Evolutionary conservation across 2,888 invertebrate genomes (phyloP).

Genomic region (Plagiodera versicolora): DNA sequence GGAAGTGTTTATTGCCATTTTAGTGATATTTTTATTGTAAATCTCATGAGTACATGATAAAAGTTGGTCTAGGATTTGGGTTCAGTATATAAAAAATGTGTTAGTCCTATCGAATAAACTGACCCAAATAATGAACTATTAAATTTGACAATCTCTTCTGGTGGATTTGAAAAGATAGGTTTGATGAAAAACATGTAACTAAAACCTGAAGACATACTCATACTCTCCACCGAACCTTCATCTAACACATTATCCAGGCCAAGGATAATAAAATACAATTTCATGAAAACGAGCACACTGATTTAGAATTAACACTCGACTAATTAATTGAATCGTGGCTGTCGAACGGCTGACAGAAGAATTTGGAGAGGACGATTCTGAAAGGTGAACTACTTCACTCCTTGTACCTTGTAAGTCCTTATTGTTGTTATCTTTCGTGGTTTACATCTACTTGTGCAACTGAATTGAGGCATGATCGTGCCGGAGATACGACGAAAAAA

Average conservation of each 20-base stretch:
- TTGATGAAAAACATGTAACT: too few relatives aligned
- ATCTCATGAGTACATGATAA: too few relatives aligned
- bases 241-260: not conserved
- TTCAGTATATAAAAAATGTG: too few relatives aligned
- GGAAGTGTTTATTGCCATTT: too few relatives aligned
- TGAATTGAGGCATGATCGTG: conserved; percentile 39
- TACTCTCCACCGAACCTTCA: too few relatives aligned
- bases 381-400: conserved; percentile 18
- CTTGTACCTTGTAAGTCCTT: conserved; percentile 13
- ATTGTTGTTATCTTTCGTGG: conserved; percentile 25
- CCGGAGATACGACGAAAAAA: conserved; percentile 39
- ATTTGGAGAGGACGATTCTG: not conserved
- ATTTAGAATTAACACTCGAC: not conserved
- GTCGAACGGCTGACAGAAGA: not conserved
- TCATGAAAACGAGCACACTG: not conserved
- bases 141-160: too few relatives aligned
- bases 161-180: too few relatives aligned
- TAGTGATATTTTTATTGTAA: too few relatives aligned
- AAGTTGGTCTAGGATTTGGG: too few relatives aligned
- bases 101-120: too few relatives aligned
- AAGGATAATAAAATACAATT: not conserved
- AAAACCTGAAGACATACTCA: too few relatives aligned
- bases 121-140: too few relatives aligned
- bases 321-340: not conserved
- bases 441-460: conserved; percentile 35